phyloP scores from a whole-genome alignment of 2,888 invertebrate genomes.

The Cryptocephalus primarius region DNA sequence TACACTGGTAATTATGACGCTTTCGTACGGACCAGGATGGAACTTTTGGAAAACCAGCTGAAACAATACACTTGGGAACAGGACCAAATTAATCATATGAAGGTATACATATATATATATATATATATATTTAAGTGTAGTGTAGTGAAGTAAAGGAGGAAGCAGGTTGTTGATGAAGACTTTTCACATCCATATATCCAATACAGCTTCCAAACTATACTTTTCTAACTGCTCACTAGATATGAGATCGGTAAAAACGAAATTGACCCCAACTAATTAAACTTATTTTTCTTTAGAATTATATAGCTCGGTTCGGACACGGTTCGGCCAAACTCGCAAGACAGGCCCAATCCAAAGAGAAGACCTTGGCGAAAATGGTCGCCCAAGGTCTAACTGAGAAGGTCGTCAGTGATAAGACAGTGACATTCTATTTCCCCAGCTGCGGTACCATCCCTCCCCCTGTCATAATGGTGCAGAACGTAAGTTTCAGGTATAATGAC shows the following conservation, averaged over 20 bases:
- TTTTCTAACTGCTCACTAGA: too few relatives aligned
- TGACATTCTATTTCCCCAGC: slow-evolving; percentile 91
- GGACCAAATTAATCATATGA: slow-evolving; percentile 98
- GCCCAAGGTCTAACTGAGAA: slow-evolving; percentile 95
- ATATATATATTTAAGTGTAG: too few relatives aligned
- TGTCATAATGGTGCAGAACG: slow-evolving; percentile 99
- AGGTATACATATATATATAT: too few relatives aligned
- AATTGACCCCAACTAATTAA: background rate
- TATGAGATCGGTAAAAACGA: background rate
- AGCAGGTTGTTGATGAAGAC: too few relatives aligned
- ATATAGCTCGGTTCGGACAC: slow-evolving; percentile 98
- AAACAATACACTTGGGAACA: slow-evolving; percentile 99
- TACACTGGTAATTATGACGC: slow-evolving; percentile 93
- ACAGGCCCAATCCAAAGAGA: slow-evolving; percentile 99
- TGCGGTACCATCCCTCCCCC: slow-evolving; percentile 97
- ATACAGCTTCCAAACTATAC: too few relatives aligned
- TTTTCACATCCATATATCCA: too few relatives aligned
- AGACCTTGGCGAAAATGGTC: slow-evolving; percentile 98
- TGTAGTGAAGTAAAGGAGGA: too few relatives aligned
- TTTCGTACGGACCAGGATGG: slow-evolving; percentile 86
- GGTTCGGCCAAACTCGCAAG: slow-evolving; percentile 97
- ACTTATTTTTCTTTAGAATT: slow-evolving; percentile 53
- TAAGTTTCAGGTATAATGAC: slow-evolving; percentile 88
- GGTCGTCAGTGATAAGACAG: slow-evolving; percentile 79
- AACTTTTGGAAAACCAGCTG: slow-evolving; percentile 94